Percentiles rank a stretch among this genome's conserved stretches.
Conservation (phyloP, 2,113 vertebrate genomes). For the Turnix velox region DNA sequence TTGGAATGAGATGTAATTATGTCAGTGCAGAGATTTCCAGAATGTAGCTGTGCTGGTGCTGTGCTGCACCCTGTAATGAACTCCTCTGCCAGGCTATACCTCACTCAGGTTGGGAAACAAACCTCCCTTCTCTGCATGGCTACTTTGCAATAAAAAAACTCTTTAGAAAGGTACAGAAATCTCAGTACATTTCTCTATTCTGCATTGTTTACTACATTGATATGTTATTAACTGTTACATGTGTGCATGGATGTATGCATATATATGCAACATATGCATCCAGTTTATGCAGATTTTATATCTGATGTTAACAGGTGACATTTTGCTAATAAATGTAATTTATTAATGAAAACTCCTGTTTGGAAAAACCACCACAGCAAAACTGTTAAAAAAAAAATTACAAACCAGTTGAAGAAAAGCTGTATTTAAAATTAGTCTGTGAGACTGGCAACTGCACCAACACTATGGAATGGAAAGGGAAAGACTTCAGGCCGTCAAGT, state of each 20-base stretch:
- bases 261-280: background rate
- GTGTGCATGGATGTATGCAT: background rate
- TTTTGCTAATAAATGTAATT: background rate
- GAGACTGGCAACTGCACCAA: background rate
- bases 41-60: background rate
- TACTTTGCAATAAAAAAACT: background rate
- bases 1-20: background rate
- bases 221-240: background rate
- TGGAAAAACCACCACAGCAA: background rate
- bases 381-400: background rate
- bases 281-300: background rate
- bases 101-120: background rate
- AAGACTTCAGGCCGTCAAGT: background rate
- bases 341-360: background rate
- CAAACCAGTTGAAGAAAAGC: background rate
- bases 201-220: background rate
- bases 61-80: background rate
- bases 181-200: background rate
- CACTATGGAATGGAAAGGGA: too few relatives aligned
- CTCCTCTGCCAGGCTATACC: background rate
- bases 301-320: background rate
- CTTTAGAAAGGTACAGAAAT: too few relatives aligned
- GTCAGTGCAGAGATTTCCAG: background rate
- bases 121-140: background rate
- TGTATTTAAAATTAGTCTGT: background rate